phyloP scores from a whole-genome alignment of 2,797 vertebrate species.

The Ataeniobius toweri region DNA sequence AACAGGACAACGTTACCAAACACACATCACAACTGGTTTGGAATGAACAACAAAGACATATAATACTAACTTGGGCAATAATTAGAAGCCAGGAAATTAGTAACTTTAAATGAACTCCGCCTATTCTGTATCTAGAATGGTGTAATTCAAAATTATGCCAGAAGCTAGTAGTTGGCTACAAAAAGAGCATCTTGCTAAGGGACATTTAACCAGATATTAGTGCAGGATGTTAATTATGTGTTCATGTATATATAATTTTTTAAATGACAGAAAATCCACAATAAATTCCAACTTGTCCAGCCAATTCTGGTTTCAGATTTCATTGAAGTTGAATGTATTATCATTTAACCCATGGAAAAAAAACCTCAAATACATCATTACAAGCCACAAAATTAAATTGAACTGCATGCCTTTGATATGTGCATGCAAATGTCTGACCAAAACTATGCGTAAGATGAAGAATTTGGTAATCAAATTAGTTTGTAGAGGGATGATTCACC shows the following conservation, averaged over 20 bases:
- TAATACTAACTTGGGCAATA: not conserved
- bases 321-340: not conserved
- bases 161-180: not conserved
- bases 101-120: too few relatives aligned
- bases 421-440: not conserved
- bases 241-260: too few relatives aligned
- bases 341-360: not conserved
- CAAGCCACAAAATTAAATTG: not conserved
- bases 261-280: too few relatives aligned
- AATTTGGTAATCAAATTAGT: conserved; percentile 1
- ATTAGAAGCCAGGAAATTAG: not conserved
- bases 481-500: not conserved
- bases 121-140: too few relatives aligned
- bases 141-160: not conserved
- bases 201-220: not conserved
- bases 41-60: too few relatives aligned
- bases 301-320: not conserved
- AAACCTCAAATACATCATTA: not conserved
- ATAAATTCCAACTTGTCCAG: not conserved
- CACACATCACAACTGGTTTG: not conserved
- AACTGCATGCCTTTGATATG: not conserved
- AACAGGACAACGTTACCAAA: not conserved
- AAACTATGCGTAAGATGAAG: not conserved
- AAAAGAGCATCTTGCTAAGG: not conserved
- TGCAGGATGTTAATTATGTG: not conserved